Base-by-base conservation (phyloP, 2,888 invertebrate species). In the Selenia dentaria region DNA sequence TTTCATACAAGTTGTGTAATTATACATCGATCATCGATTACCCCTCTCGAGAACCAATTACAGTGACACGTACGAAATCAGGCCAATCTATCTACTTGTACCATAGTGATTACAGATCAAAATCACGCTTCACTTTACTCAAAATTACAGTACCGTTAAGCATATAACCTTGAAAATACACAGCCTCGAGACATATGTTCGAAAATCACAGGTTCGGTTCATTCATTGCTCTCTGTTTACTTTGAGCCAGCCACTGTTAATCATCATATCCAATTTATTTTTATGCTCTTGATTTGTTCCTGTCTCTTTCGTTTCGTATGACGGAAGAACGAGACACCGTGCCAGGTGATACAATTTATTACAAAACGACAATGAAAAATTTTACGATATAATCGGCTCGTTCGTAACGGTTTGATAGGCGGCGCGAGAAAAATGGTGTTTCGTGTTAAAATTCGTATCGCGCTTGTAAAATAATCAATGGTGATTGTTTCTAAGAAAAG, bases 291-390 rank as follows among this genome's bases (percentile, higher is more conserved):
- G 39, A 52, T 47, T 46, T 50, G 50, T 47, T 49, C 55, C 51
- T 56, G 62, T 72, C 74, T 55, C 61, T 58, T 41, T 74, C 64
- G 51, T 29, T 25, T 22, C 6, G 1, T 26, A 26, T 32, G 11
- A 6, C 27, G 43, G 4, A 50, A n/a, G 63, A 79, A 59, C 26
- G 71, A 62, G 79, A 76, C 22, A 35, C 46, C 9, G 35, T 43
- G 58, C 40, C 47, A 63, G 57, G 77, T 72, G 79, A 74, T 78
- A 75, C 69, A 75, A 48, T 48, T 42, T 48, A 38, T 16, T 64
- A 74, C 76, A 76, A 79, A 79, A 70, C 65, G 70, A 71, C 71
- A 74, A 62, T 77, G 76, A 52, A 74, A 86, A 83, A 71, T 82
- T 87, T 85, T 75, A 86, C 79, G 86, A 85, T 62, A 54, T 70